Conservation (phyloP, 2,797 vertebrate species). For the Onychomys leucogaster region DNA sequence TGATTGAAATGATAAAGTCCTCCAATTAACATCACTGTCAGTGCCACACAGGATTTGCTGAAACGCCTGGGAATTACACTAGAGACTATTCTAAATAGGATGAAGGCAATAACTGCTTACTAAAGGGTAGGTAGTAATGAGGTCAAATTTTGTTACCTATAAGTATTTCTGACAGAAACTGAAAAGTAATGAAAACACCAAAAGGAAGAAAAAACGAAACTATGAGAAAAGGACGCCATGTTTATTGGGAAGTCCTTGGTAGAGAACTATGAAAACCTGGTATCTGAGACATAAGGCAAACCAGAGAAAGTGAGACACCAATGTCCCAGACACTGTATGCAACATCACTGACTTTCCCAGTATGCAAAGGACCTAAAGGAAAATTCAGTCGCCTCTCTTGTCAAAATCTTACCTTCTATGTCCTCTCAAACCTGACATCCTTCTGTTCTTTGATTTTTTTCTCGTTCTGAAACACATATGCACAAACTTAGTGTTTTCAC, state of each 20-base stretch:
- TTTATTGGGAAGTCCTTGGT: not conserved
- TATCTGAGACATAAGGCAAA: not conserved
- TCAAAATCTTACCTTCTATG: not conserved
- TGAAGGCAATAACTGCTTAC: not conserved
- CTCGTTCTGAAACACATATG: not conserved
- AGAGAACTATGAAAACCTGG: not conserved
- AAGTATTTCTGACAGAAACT: not conserved
- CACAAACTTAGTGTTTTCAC: not conserved
- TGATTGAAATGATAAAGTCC: not conserved
- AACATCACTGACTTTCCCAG: too few species aligned
- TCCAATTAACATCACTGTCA: not conserved
- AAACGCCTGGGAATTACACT: not conserved
- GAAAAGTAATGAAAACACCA: not conserved
- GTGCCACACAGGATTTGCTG: not conserved
- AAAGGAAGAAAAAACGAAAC: too few species aligned
- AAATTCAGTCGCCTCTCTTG: not conserved
- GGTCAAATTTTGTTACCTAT: not conserved
- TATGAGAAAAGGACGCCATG: not conserved
- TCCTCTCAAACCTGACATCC: not conserved
- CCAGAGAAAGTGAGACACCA: not conserved
- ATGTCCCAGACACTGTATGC: not conserved
- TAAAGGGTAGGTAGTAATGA: not conserved
- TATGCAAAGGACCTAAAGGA: too few species aligned
- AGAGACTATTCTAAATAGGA: not conserved
- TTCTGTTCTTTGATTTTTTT: not conserved